Conservation (phyloP, 2,113 vertebrate species). For the Pimephales promelas region DNA sequence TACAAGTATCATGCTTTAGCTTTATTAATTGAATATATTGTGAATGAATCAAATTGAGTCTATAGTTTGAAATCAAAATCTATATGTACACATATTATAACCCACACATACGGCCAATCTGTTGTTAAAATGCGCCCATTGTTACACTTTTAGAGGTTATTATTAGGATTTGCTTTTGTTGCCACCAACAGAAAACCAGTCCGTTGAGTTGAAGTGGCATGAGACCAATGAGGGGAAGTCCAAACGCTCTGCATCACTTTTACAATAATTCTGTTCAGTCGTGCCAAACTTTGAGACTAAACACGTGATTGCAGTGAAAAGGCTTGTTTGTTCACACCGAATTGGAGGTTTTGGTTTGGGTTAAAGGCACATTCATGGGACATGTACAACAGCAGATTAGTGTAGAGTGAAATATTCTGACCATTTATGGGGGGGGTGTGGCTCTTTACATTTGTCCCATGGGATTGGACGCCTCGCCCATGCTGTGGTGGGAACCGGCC, state of each 20-base stretch:
- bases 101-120: constrained; percentile 66
- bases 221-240: too few relatives aligned
- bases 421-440: constrained; percentile 72
- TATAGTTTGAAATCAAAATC: neutral
- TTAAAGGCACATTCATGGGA: constrained; percentile 42
- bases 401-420: constrained; percentile 79
- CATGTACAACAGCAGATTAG: constrained; percentile 72
- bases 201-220: neutral
- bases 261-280: too few relatives aligned
- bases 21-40: neutral
- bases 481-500: constrained; percentile 87
- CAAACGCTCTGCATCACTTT: constrained; percentile 37
- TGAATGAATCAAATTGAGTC: neutral
- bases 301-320: constrained; percentile 8
- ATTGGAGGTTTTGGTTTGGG: too few relatives aligned
- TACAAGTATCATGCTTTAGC: neutral
- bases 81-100: constrained; percentile 44
- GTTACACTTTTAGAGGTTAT: constrained; percentile 35
- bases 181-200: constrained; percentile 32
- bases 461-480: constrained; percentile 91
- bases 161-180: constrained; percentile 44
- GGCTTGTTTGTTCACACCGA: too few relatives aligned
- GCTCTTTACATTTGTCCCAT: constrained; percentile 97
- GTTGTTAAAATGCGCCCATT: constrained; percentile 64
- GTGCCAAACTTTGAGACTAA: neutral